These are phyloP conservation scores for Ptiloglossa arizonensis DNA, from an alignment of 1,140 invertebrate genomes.

Conservation along the genomic window DNA sequence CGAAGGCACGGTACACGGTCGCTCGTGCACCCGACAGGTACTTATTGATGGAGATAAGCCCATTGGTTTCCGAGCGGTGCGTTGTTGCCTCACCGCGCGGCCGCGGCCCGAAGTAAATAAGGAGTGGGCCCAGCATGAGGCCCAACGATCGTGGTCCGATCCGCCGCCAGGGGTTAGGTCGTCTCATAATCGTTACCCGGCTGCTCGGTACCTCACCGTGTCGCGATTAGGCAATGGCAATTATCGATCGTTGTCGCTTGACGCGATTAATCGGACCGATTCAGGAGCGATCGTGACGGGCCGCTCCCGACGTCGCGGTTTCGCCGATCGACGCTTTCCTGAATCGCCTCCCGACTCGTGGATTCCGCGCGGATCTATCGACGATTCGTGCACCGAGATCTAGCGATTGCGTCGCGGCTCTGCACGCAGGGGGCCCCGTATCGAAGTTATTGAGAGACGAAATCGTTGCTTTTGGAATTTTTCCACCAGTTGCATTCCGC, in stretches of 20 bases:
- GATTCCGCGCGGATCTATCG: neutral
- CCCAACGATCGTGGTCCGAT: conserved; percentile 44
- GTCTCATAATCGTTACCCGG: conserved; percentile 40
- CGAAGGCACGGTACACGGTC: conserved; percentile 31
- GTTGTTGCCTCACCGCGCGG: conserved; percentile 45
- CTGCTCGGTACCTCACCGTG: conserved; percentile 30
- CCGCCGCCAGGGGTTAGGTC: conserved; percentile 40
- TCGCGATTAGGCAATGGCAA: conserved; percentile 71
- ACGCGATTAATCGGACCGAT: conserved; percentile 73
- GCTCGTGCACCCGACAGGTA: conserved; percentile 56
- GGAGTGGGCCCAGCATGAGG: conserved; percentile 62
- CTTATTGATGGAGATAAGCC: conserved; percentile 65
- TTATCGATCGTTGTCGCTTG: conserved; percentile 71
- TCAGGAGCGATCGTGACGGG: conserved; percentile 55
- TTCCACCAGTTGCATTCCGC: too few relatives aligned
- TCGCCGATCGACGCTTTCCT: neutral
- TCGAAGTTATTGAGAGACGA: too few relatives aligned
- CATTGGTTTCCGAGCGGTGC: conserved; percentile 53
- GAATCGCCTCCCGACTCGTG: neutral
- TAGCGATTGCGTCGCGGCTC: too few relatives aligned
- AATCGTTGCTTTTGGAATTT: too few relatives aligned
- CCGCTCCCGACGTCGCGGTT: conserved; percentile 1
- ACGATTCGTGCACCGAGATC: too few relatives aligned
- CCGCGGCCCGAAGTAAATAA: conserved; percentile 41
- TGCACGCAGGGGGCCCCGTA: too few relatives aligned